These are phyloP conservation scores for Oncorhynchus mykiss DNA, from an alignment of 2,113 vertebrate genomes.

Conservation along the genomic window DNA sequence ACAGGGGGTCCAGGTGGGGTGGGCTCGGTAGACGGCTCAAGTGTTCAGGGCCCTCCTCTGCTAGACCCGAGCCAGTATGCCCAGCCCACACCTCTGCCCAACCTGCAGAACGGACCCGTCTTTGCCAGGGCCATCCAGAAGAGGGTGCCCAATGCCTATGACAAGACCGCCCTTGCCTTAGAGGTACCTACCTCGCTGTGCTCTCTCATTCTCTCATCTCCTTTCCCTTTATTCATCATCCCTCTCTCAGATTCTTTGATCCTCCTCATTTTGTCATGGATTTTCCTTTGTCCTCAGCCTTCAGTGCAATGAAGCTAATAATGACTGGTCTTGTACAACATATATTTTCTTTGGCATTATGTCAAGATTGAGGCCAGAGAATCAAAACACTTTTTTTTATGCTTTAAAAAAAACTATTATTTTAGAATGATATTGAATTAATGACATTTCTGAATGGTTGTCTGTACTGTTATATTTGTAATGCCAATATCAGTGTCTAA, in stretches of 20 bases:
- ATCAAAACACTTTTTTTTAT: too few relatives aligned
- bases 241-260: background rate
- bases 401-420: too few relatives aligned
- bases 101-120: conserved; percentile 98
- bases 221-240: background rate
- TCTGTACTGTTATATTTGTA: too few relatives aligned
- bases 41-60: conserved; percentile 77
- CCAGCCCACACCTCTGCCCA: conserved; percentile 97
- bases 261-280: background rate
- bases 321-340: too few relatives aligned
- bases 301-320: too few relatives aligned
- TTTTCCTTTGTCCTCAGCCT: background rate
- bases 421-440: too few relatives aligned
- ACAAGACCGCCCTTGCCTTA: conserved; percentile 99
- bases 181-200: conserved; percentile 81
- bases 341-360: background rate
- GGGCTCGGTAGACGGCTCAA: conserved; percentile 77
- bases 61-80: conserved; percentile 97
- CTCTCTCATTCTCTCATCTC: background rate
- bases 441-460: too few relatives aligned
- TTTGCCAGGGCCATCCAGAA: conserved; percentile 98
- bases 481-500: too few relatives aligned
- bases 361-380: too few relatives aligned
- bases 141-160: conserved; percentile 99
- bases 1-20: conserved; percentile 22